These are phyloP conservation scores for Grus americana DNA, from an alignment of 2,113 vertebrate species.

Conservation along the genomic window DNA sequence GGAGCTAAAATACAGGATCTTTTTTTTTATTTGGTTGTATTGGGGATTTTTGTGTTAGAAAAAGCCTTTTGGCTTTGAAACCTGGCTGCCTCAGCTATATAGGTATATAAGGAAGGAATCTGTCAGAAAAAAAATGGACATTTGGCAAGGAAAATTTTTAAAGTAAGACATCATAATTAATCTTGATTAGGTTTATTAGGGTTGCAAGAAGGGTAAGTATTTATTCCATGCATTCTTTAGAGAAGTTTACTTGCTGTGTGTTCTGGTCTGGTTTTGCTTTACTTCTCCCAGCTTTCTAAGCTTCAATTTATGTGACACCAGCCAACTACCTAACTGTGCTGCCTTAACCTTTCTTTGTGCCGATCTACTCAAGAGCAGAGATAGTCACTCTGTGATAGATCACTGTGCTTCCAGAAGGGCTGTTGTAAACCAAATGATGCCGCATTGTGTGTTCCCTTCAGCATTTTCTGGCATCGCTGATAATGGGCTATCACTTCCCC, in stretches of 20 bases:
- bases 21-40: neutral
- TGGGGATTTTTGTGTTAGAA: neutral
- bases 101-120: neutral
- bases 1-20: neutral
- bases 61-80: neutral
- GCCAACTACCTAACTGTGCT: neutral
- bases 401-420: slow-evolving; percentile 5
- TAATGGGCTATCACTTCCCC: neutral
- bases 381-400: neutral
- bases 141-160: neutral
- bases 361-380: slow-evolving; percentile 13
- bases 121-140: neutral
- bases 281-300: neutral
- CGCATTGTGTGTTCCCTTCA: neutral
- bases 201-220: neutral
- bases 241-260: neutral
- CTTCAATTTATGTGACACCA: neutral
- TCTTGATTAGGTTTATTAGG: neutral
- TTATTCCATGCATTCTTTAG: neutral
- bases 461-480: slow-evolving; percentile 9
- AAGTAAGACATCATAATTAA: neutral
- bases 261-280: neutral
- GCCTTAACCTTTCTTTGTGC: slow-evolving; percentile 28
- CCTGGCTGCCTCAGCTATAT: neutral
- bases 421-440: slow-evolving; percentile 28